Conservation (phyloP, 1,140 invertebrate species). For the Drosophila fuyamai region DNA sequence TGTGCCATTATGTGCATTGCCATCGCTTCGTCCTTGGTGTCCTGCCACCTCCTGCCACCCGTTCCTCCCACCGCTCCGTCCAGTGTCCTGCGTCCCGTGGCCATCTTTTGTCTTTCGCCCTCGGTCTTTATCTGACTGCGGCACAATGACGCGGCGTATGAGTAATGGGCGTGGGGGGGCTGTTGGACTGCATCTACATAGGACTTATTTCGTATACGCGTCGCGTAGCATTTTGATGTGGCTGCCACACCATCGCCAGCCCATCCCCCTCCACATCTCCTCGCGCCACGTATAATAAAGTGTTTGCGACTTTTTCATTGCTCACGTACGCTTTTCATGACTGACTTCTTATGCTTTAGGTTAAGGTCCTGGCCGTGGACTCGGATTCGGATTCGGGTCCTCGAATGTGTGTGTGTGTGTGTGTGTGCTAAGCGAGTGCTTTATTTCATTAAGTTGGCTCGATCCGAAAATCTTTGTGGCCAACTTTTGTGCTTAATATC, state of each 20-base stretch:
- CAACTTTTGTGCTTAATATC: conserved; percentile 79
- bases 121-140: conserved; percentile 68
- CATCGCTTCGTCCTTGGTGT: conserved; percentile 15
- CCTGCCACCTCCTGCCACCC: not conserved
- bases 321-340: conserved; percentile 81
- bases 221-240: conserved; percentile 77
- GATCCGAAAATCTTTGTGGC: conserved; percentile 67
- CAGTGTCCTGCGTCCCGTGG: conserved; percentile 5
- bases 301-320: conserved; percentile 83
- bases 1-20: conserved; percentile 49
- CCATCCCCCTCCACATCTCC: not conserved
- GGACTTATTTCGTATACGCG: conserved; percentile 80
- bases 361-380: conserved; percentile 45
- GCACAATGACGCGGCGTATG: conserved; percentile 78
- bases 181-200: conserved; percentile 59
- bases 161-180: conserved; percentile 56
- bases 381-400: conserved; percentile 3
- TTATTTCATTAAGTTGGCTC: conserved; percentile 78
- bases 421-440: conserved; percentile 69
- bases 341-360: conserved; percentile 77
- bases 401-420: conserved; percentile 38
- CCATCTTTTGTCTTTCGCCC: conserved; percentile 62
- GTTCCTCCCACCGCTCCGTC: not conserved
- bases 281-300: conserved; percentile 73
- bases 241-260: conserved; percentile 25